Percentiles rank a stretch among this genome's conserved stretches.
Evolutionary conservation across 1,140 invertebrate species (phyloP).

Genomic region (Holotrichia oblita): DNA sequence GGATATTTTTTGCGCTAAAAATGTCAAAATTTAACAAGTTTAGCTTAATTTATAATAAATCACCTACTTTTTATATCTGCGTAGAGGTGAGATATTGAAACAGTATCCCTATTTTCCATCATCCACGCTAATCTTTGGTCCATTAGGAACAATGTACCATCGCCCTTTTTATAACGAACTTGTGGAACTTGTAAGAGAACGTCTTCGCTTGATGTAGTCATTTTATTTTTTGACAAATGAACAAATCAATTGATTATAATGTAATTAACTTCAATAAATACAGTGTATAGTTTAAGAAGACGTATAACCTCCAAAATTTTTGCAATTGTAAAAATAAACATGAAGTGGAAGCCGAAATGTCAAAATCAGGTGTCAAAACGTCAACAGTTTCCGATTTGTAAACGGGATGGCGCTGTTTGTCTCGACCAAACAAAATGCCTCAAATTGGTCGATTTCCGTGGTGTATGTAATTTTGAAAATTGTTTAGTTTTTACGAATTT

Average conservation of each 20-base stretch:
- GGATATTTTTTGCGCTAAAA: constrained; percentile 96
- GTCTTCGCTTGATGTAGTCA: constrained; percentile 90
- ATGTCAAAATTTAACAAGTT: constrained; percentile 32
- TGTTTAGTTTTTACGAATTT: too few species aligned
- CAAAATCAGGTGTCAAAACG: too few species aligned
- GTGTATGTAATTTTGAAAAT: too few species aligned
- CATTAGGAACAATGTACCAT: constrained; percentile 96
- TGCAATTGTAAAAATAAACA: too few species aligned
- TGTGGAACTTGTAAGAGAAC: constrained; percentile 90
- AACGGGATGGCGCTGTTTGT: too few species aligned
- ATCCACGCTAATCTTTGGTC: constrained; percentile 95
- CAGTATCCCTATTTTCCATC: constrained; percentile 89
- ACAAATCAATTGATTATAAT: background rate
- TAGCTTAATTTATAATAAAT: background rate
- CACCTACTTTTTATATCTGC: constrained; percentile 93
- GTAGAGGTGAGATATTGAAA: constrained; percentile 92
- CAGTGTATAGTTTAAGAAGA: background rate
- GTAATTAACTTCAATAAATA: background rate
- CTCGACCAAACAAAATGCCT: too few species aligned
- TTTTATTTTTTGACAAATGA: constrained; percentile 54
- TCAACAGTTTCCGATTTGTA: too few species aligned
- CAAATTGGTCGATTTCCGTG: too few species aligned
- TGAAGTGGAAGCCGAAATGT: too few species aligned
- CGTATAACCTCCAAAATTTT: background rate
- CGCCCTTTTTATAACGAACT: constrained; percentile 95